A percentile compares a stretch with the other conserved stretches of the same genome.
These are phyloP conservation scores for Geococcyx californianus DNA, from an alignment of 2,113 vertebrate species.

Conservation along the genomic window DNA sequence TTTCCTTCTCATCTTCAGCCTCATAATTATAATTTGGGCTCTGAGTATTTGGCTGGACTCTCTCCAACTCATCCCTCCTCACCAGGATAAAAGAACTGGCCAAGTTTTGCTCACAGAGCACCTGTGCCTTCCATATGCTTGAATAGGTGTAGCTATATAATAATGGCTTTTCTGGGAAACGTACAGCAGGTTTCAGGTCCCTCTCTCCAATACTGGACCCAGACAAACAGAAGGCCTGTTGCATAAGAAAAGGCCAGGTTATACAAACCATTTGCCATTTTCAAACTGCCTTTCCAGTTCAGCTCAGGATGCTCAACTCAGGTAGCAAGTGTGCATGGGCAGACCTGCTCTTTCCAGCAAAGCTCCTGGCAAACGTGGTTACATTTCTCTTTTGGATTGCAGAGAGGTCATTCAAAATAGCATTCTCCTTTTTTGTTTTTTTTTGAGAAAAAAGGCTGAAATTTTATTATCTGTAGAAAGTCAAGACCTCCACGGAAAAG, in stretches of 20 bases:
- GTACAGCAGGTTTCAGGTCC: not conserved
- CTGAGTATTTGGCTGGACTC: conserved; percentile 14
- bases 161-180: not conserved
- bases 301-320: not conserved
- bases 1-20: conserved; percentile 14
- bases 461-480: not conserved
- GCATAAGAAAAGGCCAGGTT: conserved; percentile 19
- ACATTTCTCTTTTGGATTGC: not conserved
- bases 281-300: not conserved
- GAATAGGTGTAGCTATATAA: conserved; percentile 22
- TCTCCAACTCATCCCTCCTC: conserved; percentile 9
- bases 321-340: not conserved
- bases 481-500: not conserved
- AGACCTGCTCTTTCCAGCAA: not conserved
- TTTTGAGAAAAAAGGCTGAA: not conserved
- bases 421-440: not conserved
- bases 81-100: conserved; percentile 9
- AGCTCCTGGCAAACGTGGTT: not conserved
- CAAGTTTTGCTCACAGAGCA: conserved; percentile 30
- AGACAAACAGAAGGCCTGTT: not conserved
- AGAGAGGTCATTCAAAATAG: not conserved
- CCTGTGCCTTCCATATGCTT: conserved; percentile 54
- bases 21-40: not conserved
- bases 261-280: not conserved
- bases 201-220: not conserved